These are phyloP conservation scores for Tachypleus tridentatus DNA, from an alignment of 1,140 invertebrate genomes.

Conservation along the genomic window DNA sequence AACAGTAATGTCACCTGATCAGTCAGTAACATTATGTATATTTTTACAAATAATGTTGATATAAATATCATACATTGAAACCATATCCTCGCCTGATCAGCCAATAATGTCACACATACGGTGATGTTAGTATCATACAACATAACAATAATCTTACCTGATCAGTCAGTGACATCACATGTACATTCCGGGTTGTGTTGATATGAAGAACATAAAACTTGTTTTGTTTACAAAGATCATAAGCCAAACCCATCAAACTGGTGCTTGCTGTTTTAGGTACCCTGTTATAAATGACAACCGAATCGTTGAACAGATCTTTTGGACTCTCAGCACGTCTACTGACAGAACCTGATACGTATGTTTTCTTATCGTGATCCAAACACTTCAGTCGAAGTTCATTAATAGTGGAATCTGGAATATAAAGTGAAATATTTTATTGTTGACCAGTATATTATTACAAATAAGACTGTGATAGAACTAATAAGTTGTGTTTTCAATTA, in stretches of 20 bases:
- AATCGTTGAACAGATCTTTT: constrained; percentile 26
- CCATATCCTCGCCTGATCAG: constrained; percentile 9
- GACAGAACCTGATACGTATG: too few species aligned
- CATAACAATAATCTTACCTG: constrained; percentile 46
- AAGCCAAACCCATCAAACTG: constrained; percentile 92
- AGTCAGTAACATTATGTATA: constrained; percentile 9
- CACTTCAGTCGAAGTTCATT: too few species aligned
- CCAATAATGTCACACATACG: constrained; percentile 1
- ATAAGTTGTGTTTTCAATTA: too few species aligned
- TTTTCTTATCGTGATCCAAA: too few species aligned
- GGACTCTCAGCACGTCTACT: too few species aligned
- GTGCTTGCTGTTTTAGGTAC: constrained; percentile 99
- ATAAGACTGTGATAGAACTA: too few species aligned
- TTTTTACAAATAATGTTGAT: constrained; percentile 16
- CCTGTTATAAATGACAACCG: constrained; percentile 84
- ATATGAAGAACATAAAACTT: constrained; percentile 87
- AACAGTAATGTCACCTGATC: neutral
- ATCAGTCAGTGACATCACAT: constrained; percentile 80
- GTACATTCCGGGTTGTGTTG: constrained; percentile 90
- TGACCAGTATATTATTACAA: too few species aligned
- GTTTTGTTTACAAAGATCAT: constrained; percentile 87
- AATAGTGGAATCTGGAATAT: too few species aligned
- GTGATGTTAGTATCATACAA: neutral
- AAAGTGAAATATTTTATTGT: too few species aligned
- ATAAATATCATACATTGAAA: constrained; percentile 9